Percentiles rank a stretch among this genome's conserved stretches.
Conservation (phyloP, 2,113 vertebrate genomes). For the Anarhynchus alexandrinus region DNA sequence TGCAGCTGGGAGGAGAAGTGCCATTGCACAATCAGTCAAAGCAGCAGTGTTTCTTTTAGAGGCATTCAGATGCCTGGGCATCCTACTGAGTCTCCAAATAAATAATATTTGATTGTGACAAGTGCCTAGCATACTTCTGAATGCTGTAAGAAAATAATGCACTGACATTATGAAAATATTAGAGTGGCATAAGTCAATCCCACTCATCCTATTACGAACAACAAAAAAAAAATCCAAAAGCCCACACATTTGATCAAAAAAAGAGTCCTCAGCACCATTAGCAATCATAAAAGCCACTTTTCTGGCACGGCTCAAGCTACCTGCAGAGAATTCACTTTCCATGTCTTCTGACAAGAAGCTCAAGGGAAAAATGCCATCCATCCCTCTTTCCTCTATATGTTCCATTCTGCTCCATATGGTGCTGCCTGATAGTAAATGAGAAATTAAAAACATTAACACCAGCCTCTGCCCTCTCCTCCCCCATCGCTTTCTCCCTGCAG, state of each 20-base stretch:
- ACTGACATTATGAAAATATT: neutral
- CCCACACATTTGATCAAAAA: neutral
- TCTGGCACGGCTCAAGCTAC: slow-evolving; percentile 42
- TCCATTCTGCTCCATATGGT: slow-evolving; percentile 43
- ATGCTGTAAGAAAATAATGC: slow-evolving; percentile 19
- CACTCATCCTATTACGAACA: neutral
- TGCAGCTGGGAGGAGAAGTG: slow-evolving; percentile 32
- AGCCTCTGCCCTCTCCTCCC: slow-evolving; percentile 11
- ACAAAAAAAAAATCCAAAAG: neutral
- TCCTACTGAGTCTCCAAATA: slow-evolving; percentile 22
- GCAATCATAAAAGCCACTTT: slow-evolving; percentile 43
- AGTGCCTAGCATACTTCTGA: neutral
- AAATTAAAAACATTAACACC: slow-evolving; percentile 57
- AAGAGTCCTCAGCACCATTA: neutral
- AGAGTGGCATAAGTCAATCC: neutral
- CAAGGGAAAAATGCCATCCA: slow-evolving; percentile 41
- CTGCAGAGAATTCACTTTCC: slow-evolving; percentile 61
- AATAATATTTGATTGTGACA: slow-evolving; percentile 37
- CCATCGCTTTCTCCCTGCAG: neutral
- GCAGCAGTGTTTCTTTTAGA: slow-evolving; percentile 24
- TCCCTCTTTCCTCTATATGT: neutral
- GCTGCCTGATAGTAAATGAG: slow-evolving; percentile 60
- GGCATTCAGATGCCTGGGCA: neutral
- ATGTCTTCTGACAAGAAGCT: slow-evolving; percentile 28
- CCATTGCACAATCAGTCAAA: slow-evolving; percentile 40